Base-by-base conservation (phyloP, 2,113 vertebrate genomes). In the Planiliza haematocheilus region DNA sequence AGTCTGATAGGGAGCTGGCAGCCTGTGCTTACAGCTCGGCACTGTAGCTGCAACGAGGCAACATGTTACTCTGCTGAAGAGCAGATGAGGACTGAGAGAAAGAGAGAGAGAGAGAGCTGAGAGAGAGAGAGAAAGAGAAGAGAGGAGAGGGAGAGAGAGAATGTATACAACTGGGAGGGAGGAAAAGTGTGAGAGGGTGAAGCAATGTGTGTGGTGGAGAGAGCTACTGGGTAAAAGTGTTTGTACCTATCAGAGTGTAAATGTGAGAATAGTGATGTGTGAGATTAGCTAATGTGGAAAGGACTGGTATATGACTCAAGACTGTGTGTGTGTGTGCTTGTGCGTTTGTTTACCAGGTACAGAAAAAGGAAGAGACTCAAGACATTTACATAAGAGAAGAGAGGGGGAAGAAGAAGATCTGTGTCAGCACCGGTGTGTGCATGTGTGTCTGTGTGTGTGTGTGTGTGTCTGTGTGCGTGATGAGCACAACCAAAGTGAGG, bases 71-170 rank as follows among this genome's bases (percentile, higher is more conserved):
- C 46, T 70, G 84, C 70, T 77, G 89, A 89, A 81, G 85, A 63
- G 76, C 85, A 83, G 86, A 85, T 83, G 81, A 84, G 72, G 77
- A 92, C 74, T 84, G 88, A 82, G 82, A 72, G 72, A 36, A 70
- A 43, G 61, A 20, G 60, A 14, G 65, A 24, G 39, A 41, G 38
- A 46, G 58, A 9, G 48, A 64, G n/a, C n/a, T n/a, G 39, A 53
- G 46, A 38, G 30, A 58, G 21, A 12, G 49, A 4, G n/a, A n/a
- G n/a, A n/a, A n/a, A n/a, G n/a, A n/a, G 39, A 59, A 59, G 18
- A 62, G 50, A 61, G 79, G 77, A 7, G 50, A 65, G 67, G 75
- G 67, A n/a, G n/a, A n/a, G 70, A 9, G 72, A 36, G 79, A 67
- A 53, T 37, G 63, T 17, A 30, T 24, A 4, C 48, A 56, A 65